Evolutionary conservation across 2,888 invertebrate species (phyloP), one percentile per base, ranked within the genome.

Genomic region (Tetragonula carbonaria): DNA sequence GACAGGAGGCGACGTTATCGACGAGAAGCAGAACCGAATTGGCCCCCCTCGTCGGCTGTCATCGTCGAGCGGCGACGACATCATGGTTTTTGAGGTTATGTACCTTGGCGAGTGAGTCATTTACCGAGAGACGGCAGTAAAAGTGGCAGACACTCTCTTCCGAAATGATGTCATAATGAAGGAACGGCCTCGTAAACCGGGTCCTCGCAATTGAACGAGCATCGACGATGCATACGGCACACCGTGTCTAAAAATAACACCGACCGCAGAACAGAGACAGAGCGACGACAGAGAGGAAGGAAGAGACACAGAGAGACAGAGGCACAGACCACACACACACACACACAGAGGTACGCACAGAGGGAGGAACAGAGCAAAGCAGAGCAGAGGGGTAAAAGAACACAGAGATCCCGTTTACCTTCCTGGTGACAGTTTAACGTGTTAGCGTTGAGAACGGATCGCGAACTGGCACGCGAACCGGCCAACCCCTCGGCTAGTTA

Each of bases 161-260:
- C 59, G 59, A 79, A 84, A 80, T 76, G 53, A 75, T 84, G 80
- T 84, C 85, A 85, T 68, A 62, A 50, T 51, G 65, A 68, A 53
- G 79, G 63, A 68, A 45, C 38, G 16, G 55, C 45, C 45, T 45
- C 65, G 33, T 68, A 83, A 84, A 45, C 45, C 74, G 79, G 70
- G 51, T 57, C 55, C 51, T 70, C 38, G 28, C 70, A 70, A 74
- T 78, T 63, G 51, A 65, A 74, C 68, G 67, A 23, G n/a, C 68
- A 80, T 68, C 50, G 63, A 59, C 75, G 79, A 72, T 67, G 63
- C 57, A 53, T 23, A n/a, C 8, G 45, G 65, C 14, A 45, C 45
- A 45, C 66, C 50, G 13, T 80, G 13, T 80, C 82, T 84, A 86
- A 84, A 87, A 86, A 86, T 88, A 88, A 78, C 84, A 53, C 21